Conservation (phyloP, 2,797 vertebrate genomes). For the Cephalopachus bancanus region DNA sequence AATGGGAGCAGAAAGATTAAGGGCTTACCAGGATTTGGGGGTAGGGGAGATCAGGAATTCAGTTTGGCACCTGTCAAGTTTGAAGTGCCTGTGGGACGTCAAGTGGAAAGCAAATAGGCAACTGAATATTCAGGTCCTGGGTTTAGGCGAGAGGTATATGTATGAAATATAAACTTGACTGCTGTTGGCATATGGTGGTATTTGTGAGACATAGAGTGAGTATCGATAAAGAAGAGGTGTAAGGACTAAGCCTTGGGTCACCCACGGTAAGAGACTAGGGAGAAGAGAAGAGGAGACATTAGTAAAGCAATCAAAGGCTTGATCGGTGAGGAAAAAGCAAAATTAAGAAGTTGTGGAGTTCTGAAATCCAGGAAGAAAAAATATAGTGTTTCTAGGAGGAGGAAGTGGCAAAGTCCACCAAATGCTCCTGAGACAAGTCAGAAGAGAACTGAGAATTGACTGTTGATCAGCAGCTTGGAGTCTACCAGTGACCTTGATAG, state of each 20-base stretch:
- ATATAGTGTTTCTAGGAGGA: neutral
- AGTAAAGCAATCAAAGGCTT: neutral
- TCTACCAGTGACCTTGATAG: fast-evolving
- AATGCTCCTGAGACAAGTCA: fast-evolving
- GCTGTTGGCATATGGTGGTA: fast-evolving
- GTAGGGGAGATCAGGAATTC: neutral
- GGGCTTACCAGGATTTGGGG: fast-evolving
- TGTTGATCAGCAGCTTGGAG: fast-evolving
- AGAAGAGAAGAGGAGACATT: neutral
- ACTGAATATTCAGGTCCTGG: neutral
- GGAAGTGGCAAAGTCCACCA: neutral
- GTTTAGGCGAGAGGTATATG: neutral
- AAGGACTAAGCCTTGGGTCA: neutral
- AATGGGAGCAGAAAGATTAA: neutral
- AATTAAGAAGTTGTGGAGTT: too few species aligned
- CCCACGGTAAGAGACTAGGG: neutral
- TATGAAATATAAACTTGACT: neutral
- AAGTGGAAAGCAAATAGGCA: neutral
- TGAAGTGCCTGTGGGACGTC: neutral
- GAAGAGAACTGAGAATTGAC: neutral
- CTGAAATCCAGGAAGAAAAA: neutral
- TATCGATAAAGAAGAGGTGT: too few species aligned
- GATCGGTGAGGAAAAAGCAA: neutral
- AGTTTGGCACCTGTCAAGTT: fast-evolving
- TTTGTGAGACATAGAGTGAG: neutral